Conservation (phyloP, 2,888 invertebrate genomes). For the Melikaiella ostensackeni region DNA sequence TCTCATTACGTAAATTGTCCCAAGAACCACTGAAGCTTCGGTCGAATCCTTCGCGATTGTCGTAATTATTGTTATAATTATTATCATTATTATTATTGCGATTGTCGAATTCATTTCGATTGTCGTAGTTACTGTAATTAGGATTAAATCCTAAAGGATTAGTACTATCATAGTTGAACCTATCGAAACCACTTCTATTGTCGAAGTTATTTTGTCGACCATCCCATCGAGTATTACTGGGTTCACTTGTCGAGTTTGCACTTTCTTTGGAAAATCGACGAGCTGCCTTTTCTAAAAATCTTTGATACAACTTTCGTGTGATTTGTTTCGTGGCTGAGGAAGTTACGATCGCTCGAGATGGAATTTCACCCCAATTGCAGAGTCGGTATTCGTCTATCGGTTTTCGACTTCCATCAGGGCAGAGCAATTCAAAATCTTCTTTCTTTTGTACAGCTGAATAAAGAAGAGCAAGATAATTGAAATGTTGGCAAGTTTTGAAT, state of each 20-base stretch:
- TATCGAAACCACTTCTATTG: conserved; percentile 37
- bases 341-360: conserved; percentile 90
- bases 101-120: conserved; percentile 32
- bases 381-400: conserved; percentile 83
- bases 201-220: conserved; percentile 30
- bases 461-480: conserved; percentile 2
- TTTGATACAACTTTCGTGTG: conserved; percentile 82
- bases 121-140: conserved; percentile 45
- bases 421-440: conserved; percentile 88
- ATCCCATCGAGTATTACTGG: conserved; percentile 58
- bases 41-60: conserved; percentile 47
- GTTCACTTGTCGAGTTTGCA: conserved; percentile 51
- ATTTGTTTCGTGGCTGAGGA: conserved; percentile 86
- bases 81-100: conserved; percentile 49
- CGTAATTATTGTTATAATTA: conserved; percentile 6
- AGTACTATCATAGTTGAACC: conserved; percentile 40
- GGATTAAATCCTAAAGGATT: conserved; percentile 30
- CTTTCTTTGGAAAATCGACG: conserved; percentile 35
- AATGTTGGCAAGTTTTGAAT: not conserved
- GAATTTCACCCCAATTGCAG: conserved; percentile 93
- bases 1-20: conserved; percentile 48
- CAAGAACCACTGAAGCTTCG: conserved; percentile 48
- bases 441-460: conserved; percentile 78
- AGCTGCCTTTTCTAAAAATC: conserved; percentile 82
- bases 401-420: conserved; percentile 86